Base-by-base conservation (phyloP, 1,140 invertebrate species). In the Spodoptera litura region DNA sequence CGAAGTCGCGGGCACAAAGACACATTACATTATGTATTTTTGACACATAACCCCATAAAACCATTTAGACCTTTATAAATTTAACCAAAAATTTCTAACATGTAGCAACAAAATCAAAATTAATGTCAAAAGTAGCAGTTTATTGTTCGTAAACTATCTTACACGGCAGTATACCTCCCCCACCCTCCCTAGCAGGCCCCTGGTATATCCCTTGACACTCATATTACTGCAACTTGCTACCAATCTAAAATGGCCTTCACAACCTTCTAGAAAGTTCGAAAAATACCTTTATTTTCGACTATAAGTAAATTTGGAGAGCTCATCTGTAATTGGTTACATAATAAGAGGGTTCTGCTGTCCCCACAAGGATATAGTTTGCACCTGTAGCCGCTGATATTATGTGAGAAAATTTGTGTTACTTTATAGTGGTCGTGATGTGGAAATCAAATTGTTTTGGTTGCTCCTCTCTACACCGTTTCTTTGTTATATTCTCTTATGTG, bases 181-280 rank as follows among this genome's bases (percentile, higher is more conserved):
- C 38, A 0, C 38, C 38, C 38, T 44, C 8, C 83, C 83, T 90
- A 15, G 87, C 87, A 86, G 85, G 88, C 88, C 81, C 85, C 81
- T 85, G 86, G 90, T 93, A 93, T 93, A 93, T 93, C 92, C 92
- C 92, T 79, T 88, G 92, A 88, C 89, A 89, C 88, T 87, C 87
- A 93, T 93, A 92, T 91, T 86, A 88, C 86, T 88, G 87, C 88
- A 84, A 88, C 82, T 88, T 86, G 82, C 82, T 77, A 72, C 92
- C 91, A 92, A 81, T 78, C 58, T 91, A 89, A 88, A 83, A 78
- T 85, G 92, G 87, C 81, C 91, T 89, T 84, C 82, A 82, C 70
- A 84, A 79, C 84, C 83, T 79, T 78, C 79, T 76, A 81, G 80
- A 73, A 71, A 79, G 84, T 86, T 90, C 80, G 85, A 87, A 85